Conservation (phyloP, 2,888 invertebrate genomes). For the Sesamia inferens region DNA sequence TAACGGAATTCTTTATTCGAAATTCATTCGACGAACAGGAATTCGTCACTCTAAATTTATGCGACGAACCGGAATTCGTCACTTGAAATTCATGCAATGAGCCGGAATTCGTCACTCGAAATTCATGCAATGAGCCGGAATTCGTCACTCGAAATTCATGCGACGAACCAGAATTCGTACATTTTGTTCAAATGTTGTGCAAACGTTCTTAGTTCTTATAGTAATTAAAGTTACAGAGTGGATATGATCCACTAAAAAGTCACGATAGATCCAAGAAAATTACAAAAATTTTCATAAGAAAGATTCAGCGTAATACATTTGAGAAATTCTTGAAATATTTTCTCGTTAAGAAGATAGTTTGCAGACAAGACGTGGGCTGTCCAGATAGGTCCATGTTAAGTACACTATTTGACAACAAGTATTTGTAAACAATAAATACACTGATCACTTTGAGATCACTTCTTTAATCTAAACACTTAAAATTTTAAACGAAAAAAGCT, state of each 20-base stretch:
- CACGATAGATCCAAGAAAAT: background rate
- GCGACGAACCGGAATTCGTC: constrained; percentile 3
- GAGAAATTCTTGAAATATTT: constrained; percentile 54
- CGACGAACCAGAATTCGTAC: background rate
- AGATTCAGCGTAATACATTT: background rate
- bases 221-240: constrained; percentile 1
- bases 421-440: constrained; percentile 87
- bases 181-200: constrained; percentile 1
- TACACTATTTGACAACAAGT: constrained; percentile 85
- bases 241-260: constrained; percentile 7
- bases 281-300: background rate
- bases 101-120: background rate
- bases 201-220: background rate
- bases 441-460: constrained; percentile 89
- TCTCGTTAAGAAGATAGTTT: constrained; percentile 36
- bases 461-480: constrained; percentile 85
- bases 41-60: constrained; percentile 16
- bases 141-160: constrained; percentile 15
- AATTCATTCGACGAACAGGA: constrained; percentile 3
- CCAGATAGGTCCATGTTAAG: constrained; percentile 76
- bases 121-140: constrained; percentile 1
- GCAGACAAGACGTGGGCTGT: constrained; percentile 39
- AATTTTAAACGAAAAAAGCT: constrained; percentile 79
- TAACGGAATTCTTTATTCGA: constrained; percentile 1
- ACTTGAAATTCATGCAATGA: background rate